phyloP scores from a whole-genome alignment of 2,113 vertebrate genomes.

The Dolichallabes microphthalmus region DNA sequence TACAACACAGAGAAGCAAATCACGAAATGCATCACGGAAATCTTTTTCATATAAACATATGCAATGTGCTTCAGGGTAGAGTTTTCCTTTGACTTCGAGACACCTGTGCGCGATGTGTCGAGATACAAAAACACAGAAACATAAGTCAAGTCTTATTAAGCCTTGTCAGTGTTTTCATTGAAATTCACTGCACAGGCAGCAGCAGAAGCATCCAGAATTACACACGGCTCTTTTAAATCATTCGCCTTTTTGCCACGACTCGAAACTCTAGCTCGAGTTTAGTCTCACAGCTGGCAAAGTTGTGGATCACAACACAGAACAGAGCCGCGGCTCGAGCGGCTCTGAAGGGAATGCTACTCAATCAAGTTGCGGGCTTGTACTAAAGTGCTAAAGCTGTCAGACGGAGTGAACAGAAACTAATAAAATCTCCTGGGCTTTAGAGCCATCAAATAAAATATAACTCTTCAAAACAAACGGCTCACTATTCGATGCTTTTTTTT shows the following conservation, averaged over 20 bases:
- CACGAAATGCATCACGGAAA: neutral
- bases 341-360: neutral
- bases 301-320: constrained; percentile 15
- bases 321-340: constrained; percentile 5
- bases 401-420: constrained; percentile 37
- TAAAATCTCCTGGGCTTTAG: constrained; percentile 13
- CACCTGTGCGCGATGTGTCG: no score
- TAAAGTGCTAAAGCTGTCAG: constrained; percentile 42
- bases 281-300: constrained; percentile 9
- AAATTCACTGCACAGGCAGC: neutral
- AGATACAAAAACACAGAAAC: neutral
- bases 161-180: neutral
- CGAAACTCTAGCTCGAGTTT: neutral
- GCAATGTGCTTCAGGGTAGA: neutral
- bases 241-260: neutral
- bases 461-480: constrained; percentile 29
- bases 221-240: neutral
- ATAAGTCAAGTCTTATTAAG: neutral
- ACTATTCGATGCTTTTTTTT: neutral
- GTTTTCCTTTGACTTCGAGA: neutral
- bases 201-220: neutral
- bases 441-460: constrained; percentile 36
- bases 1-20: neutral
- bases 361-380: constrained; percentile 39
- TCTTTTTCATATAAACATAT: neutral